Conservation (phyloP, 2,113 vertebrate genomes). For the Phrynocephalus versicolor region DNA sequence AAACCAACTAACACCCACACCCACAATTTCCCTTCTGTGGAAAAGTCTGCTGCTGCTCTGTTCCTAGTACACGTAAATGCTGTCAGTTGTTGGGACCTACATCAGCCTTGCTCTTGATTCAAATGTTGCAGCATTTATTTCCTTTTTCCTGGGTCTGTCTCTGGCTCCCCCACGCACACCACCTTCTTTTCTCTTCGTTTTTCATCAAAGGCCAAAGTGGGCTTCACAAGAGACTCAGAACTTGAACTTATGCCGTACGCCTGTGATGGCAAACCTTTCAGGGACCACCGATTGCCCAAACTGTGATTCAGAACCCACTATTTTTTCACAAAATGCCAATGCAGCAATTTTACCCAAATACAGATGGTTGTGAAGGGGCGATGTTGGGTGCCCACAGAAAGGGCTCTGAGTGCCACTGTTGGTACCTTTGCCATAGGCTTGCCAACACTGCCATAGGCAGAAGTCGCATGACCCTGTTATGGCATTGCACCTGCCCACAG, state of each 20-base stretch:
- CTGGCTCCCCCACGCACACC: background rate
- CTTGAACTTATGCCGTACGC: no score
- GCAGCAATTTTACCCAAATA: no score
- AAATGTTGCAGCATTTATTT: background rate
- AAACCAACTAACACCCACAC: background rate
- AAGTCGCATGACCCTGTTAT: background rate
- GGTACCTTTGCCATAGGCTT: no score
- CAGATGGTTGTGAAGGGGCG: no score
- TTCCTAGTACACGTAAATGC: background rate
- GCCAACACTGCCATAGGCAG: no score
- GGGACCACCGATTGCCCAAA: no score
- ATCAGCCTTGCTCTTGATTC: background rate
- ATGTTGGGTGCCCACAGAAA: no score
- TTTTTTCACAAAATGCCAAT: no score
- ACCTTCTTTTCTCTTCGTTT: background rate
- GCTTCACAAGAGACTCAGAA: background rate
- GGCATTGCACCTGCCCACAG: background rate
- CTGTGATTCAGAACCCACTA: no score
- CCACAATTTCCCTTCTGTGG: slow-evolving; percentile 48
- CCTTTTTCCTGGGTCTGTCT: background rate
- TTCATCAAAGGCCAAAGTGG: background rate
- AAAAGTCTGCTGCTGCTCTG: slow-evolving; percentile 6
- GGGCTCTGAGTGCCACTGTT: no score
- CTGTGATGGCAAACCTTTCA: no score
- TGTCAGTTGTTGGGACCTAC: background rate